These are phyloP conservation scores for Lamellibrachia columna DNA, from an alignment of 2,888 invertebrate genomes.

Conservation along the genomic window DNA sequence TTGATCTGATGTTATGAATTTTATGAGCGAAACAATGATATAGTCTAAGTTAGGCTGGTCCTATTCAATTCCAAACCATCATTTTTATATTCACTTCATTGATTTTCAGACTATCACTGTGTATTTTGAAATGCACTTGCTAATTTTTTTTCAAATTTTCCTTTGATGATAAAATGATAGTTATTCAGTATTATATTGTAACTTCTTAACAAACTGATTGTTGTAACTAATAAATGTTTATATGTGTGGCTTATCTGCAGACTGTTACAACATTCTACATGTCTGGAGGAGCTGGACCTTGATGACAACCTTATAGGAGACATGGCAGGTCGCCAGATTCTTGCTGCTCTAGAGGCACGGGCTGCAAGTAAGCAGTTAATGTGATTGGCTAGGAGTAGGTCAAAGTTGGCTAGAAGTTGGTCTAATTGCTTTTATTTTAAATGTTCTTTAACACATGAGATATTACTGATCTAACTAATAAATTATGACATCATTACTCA, in stretches of 20 bases:
- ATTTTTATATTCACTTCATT: too few species aligned
- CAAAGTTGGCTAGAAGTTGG: not conserved
- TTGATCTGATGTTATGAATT: too few species aligned
- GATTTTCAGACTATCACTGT: too few species aligned
- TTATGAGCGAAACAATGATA: too few species aligned
- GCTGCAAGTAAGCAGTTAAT: constrained; percentile 53
- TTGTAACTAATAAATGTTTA: constrained; percentile 17
- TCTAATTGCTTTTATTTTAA: not conserved
- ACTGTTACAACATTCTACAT: constrained; percentile 56
- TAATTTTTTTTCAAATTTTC: too few species aligned
- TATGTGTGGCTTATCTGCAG: constrained; percentile 42
- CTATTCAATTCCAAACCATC: too few species aligned
- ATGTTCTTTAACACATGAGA: too few species aligned
- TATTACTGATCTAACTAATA: too few species aligned
- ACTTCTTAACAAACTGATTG: not conserved
- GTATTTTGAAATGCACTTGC: too few species aligned
- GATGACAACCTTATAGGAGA: constrained; percentile 64
- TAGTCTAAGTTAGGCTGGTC: too few species aligned
- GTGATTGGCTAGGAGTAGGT: not conserved
- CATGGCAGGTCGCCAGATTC: constrained; percentile 58
- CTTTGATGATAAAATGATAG: too few species aligned
- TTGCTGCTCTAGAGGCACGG: constrained; percentile 58
- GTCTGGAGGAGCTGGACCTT: constrained; percentile 62
- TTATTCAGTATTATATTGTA: not conserved
- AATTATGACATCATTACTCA: too few species aligned